These are phyloP conservation scores for Ciconia boyciana DNA, from an alignment of 2,113 vertebrate genomes.

Conservation along the genomic window DNA sequence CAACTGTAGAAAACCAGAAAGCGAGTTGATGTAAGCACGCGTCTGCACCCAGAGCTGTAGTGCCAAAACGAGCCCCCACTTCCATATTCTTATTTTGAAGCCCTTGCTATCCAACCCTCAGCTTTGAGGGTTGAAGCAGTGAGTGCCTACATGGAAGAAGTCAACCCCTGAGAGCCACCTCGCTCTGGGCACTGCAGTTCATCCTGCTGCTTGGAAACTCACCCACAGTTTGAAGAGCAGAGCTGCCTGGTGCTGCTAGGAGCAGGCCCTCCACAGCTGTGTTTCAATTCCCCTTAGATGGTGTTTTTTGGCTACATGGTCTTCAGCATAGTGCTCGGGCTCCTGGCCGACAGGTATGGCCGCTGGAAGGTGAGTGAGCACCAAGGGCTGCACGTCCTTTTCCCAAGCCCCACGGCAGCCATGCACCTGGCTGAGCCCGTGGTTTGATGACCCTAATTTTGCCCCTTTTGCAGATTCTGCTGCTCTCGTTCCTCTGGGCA, in stretches of 20 bases:
- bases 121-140: background rate
- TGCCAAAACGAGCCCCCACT: background rate
- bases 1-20: background rate
- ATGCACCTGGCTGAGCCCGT: fast-evolving
- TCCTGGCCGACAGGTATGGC: slow-evolving; percentile 88
- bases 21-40: fast-evolving
- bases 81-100: background rate
- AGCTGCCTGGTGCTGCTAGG: background rate
- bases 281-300: slow-evolving; percentile 76
- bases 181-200: background rate
- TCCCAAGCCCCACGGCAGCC: fast-evolving
- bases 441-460: background rate
- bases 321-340: slow-evolving; percentile 85
- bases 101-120: background rate
- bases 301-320: slow-evolving; percentile 96
- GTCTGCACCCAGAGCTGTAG: fast-evolving
- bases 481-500: slow-evolving; percentile 88
- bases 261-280: background rate
- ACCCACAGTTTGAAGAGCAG: background rate
- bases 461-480: slow-evolving; percentile 76
- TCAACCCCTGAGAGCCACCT: background rate
- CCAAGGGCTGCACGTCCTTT: fast-evolving
- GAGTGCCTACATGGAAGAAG: background rate
- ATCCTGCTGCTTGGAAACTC: background rate
- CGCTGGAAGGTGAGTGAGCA: slow-evolving; percentile 85